A percentile compares a stretch with the other conserved stretches of the same genome.
Evolutionary conservation across 2,888 invertebrate species (phyloP).

Genomic region (Strigamia maritima): DNA sequence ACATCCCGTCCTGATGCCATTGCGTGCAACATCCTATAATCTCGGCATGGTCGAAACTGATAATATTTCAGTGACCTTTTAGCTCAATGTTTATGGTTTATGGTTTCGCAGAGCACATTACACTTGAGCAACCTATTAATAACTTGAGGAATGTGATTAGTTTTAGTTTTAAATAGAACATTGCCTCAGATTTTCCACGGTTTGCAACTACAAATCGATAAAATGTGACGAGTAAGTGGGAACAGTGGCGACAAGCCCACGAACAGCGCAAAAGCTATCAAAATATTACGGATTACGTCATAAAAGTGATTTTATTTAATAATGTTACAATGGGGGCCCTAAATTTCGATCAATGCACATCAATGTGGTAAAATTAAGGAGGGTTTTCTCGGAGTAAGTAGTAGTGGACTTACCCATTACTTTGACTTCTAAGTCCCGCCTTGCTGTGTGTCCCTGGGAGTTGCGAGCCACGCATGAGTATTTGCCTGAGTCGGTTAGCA

Average conservation of each 20-base stretch:
- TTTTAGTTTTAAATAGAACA: neutral
- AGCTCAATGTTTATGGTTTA: neutral
- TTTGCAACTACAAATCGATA: neutral
- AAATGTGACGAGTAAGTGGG: neutral
- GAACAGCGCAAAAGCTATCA: neutral
- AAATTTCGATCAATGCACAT: neutral
- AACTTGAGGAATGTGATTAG: neutral
- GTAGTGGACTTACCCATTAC: constrained; percentile 41
- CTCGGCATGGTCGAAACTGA: neutral
- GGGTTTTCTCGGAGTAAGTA: neutral
- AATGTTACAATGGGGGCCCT: no score
- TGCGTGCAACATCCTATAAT: neutral
- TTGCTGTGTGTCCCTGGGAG: constrained; percentile 40
- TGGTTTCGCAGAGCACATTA: neutral
- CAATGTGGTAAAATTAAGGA: neutral
- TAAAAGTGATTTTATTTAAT: neutral
- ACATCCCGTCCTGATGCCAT: no score
- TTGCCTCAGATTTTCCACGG: neutral
- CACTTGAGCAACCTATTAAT: neutral
- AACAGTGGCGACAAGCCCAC: neutral
- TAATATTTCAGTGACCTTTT: neutral
- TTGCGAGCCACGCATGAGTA: constrained; percentile 43
- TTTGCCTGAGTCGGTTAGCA: constrained; percentile 41
- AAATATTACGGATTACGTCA: neutral
- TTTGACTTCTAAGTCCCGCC: constrained; percentile 41